Evolutionary conservation across 2,797 vertebrate species (phyloP), one percentile per base, ranked within the genome.

Genomic region (Centropyge bicolor): DNA sequence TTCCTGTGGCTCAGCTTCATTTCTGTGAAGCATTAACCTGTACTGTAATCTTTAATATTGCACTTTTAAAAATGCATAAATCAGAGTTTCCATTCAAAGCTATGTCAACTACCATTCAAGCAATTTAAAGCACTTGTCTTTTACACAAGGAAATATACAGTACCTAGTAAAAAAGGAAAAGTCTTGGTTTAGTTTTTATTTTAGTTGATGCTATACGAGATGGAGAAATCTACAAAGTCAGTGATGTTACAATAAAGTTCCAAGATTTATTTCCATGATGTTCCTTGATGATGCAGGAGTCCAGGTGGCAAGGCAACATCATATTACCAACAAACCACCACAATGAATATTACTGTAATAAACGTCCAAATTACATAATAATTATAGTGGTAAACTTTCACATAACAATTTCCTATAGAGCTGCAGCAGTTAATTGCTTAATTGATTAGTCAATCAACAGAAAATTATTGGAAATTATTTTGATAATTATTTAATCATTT

Each of bases 1-100:
- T 60, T 82, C 2, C 24, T 61, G 55, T 12, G 43, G 51, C 45
- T 64, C 51, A 19, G 22, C 49, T 76, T 81, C 57, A 66, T 76
- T 81, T 66, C 2, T 1, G 19, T 35, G 43, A 41, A 35, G 59
- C 17, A 52, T 65, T 64, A 61, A 75, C 56, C 45, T 69, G 8
- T 4, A 8, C 22, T 48, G 12, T 38, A 73, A 27, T 70, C 24
- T 48, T 8, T 11, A 22, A 63, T 43, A 57, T 24, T 31, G 27
- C 19, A 35, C 45, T 36, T 57, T 54, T 51, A 61, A 56, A 74
- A 51, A 8, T 1, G 3, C 45, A 49, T 66, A 59, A 36, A 71
- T 51, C 22, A 31, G 8, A 41, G 40, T 82, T 51, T 68, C 17
- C 40, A 60, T 61, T 10, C 5, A 19, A 31, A 1, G 0, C 7